Evolutionary conservation across 2,888 invertebrate species (phyloP).

Genomic region (Xanthorhoe spadicearia): DNA sequence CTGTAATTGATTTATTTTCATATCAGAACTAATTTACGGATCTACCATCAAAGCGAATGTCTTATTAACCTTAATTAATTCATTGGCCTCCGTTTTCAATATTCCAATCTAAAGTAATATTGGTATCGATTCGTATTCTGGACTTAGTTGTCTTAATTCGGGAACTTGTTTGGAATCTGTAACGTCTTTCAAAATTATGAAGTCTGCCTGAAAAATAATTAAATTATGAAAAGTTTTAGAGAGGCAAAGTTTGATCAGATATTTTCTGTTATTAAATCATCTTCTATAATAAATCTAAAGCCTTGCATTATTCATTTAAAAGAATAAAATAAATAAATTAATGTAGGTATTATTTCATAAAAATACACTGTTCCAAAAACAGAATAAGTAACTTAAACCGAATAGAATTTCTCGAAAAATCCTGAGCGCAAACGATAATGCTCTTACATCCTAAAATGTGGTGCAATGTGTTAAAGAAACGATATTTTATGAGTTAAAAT

Average conservation of each 20-base stretch:
- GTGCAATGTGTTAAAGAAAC: conserved; percentile 51
- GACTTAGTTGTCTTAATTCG: conserved; percentile 37
- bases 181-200: conserved; percentile 56
- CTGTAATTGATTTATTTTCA: conserved; percentile 53
- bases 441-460: conserved; percentile 26
- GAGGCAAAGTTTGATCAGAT: not conserved
- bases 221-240: not conserved
- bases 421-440: conserved; percentile 23
- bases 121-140: conserved; percentile 42
- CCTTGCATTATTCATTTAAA: not conserved
- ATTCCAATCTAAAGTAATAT: conserved; percentile 51
- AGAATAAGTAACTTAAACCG: not conserved
- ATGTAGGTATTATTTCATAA: no score
- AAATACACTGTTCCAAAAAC: no score
- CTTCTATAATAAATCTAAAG: no score
- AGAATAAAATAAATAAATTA: no score
- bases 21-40: conserved; percentile 37
- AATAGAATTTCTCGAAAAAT: conserved; percentile 15
- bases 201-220: conserved; percentile 37
- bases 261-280: no score
- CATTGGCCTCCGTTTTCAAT: conserved; percentile 49
- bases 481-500: conserved; percentile 75
- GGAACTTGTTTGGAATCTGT: conserved; percentile 26
- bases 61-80: conserved; percentile 58
- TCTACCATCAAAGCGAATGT: conserved; percentile 44